Evolutionary conservation across 2,888 invertebrate species (phyloP), one percentile per base, ranked within the genome.

Genomic region (Eueremaeus valkanovi): DNA sequence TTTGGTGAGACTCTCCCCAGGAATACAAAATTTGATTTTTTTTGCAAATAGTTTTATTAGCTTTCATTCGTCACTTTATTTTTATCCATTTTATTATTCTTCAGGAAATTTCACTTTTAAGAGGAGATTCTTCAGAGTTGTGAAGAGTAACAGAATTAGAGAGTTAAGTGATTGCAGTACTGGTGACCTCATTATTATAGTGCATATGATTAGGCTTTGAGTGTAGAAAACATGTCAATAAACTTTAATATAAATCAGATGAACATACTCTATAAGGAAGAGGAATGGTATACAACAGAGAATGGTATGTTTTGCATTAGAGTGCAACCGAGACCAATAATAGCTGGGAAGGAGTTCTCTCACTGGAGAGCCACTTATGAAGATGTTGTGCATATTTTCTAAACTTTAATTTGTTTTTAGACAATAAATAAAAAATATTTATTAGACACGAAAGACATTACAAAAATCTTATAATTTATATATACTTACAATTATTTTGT

Each of bases 221-320:
- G 58, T 58, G 11, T 29, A 31, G 29, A 24, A 24, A 29, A 58
- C 58, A 45, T 63, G 70, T 70, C 70, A 70, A 70, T 70, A 70
- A 70, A 70, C 70, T 70, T 70, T 70, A 45, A 70, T 70, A 70
- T 70, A 70, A 70, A 70, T 70, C 70, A 70, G 42, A 70, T 11
- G 45, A 45, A n/a, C n/a, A n/a, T n/a, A n/a, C n/a, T 45, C 11
- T 6, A 16, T 45, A 16, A 45, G 58, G 29, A 58, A 29, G 29
- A 31, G 58, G 58, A 58, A 58, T 55, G 55, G 55, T 55, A 55
- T 55, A 27, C 55, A 1, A 27, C 9, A 55, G 27, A 24, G 55
- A 55, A 24, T 8, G 45, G 3, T 5, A 55, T 55, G 21, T 3
- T 49, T 21, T 49, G 2, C 11, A 49, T 21, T 18, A 11, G 49